Base-by-base conservation (phyloP, 2,797 vertebrate species). In the Astyanax mexicanus region DNA sequence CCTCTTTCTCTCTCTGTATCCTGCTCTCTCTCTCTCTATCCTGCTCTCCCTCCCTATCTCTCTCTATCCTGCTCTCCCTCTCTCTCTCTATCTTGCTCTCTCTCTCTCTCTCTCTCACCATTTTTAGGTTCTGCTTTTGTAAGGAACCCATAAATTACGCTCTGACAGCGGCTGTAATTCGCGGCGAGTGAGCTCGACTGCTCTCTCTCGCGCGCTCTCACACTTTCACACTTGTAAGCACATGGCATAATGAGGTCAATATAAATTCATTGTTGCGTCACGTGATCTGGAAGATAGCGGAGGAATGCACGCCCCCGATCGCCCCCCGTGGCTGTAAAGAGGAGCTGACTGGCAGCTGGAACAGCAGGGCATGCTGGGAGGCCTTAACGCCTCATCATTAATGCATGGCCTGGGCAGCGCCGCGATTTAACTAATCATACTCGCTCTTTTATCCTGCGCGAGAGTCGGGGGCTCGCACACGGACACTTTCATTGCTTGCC, bases 171-270 rank as follows among this genome's bases (percentile, higher is more conserved):
- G 89, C 88, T 93, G 91, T 91, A 90, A 93, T 93, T 93, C 87
- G 91, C 85, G 89, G 88, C 86, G 84, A 91, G 88, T 86, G 92
- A 90, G 92, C 91, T 91, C 84, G 78, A 90, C 86, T 90, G 92
- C 90, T 87, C 87, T 77, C 66, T 62, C 66, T 65, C 75, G 45
- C 78, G 45, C 78, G 17, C 42, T 27, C 21, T 13, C 67, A 25
- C 71, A 47, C 71, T 60, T 54, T 42, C 45, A 5, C 49, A 77
- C 62, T 29, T 67, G 57, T 70, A 62, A 60, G 57, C 71, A 78
- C 71, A 68, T 64, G 77, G 52, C 89, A 88, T 93, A 92, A 94
- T 92, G 89, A 94, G 93, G 93, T 95, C 93, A 91, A 92, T 93
- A 91, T 90, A 92, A 90, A 94, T 94, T 92, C 93, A 91, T 87